Base-by-base conservation (phyloP, 2,888 invertebrate species). In the Eurois occulta region DNA sequence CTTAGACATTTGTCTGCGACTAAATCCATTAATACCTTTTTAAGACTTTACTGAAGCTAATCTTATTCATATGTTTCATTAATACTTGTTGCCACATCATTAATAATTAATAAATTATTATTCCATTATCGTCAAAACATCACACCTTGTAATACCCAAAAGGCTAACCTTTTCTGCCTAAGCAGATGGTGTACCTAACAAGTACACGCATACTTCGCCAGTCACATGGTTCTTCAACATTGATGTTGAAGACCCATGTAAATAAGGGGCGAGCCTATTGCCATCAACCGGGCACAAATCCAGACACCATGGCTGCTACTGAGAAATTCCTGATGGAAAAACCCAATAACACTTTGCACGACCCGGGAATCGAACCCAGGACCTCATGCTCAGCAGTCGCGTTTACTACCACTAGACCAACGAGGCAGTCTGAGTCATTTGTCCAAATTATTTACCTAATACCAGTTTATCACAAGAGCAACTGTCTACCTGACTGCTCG, bases 61-160 rank as follows among this genome's bases (percentile, higher is more conserved):
- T 80, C 8, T 18, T 13, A 24, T 62, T 62, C 16, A 2, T 2
- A 38, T 28, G 0, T 13, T 21, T 41, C 55, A 65, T 73, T 16
- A 46, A 65, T 65, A 65, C 28, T 38, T 38, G 46, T 70, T 24
- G 0, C 16, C 21, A 10, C n/a, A 60, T 71, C 11, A 70, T 60
- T 48, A 64, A 32, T 77, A 32, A 70, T 60, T 48, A 55, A 46
- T 83, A 32, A 60, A 18, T 77, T 69, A 82, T 35, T 48, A 52
- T 28, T 41, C 5, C 3, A 24, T 6, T 41, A 28, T 5, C 21
- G 3, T 18, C 58, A 60, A 28, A 28, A 28, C 28, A 55, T 55
- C 55, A n/a, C 13, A 16, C 13, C 6, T 13, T n/a, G 5, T 13
- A 6, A n/a, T 55, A 6, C 16, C 16, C 0, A 16, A 43, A 16